Conservation (phyloP, 2,888 invertebrate genomes). For the Lypha dubia region DNA sequence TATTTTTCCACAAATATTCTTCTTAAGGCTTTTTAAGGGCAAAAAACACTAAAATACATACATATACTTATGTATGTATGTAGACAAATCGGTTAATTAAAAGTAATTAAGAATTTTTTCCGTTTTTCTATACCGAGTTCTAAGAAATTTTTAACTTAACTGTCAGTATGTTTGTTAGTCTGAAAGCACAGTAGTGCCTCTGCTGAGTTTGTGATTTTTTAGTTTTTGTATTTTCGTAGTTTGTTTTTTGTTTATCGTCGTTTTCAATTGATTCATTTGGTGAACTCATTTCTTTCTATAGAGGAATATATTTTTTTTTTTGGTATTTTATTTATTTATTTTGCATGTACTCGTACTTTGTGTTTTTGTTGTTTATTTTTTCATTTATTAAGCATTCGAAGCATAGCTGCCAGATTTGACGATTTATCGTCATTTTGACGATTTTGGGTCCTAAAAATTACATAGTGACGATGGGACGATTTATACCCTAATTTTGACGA, state of each 20-base stretch:
- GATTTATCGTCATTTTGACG: too few species aligned
- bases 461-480: too few species aligned
- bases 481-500: too few species aligned
- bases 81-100: slow-evolving; percentile 15
- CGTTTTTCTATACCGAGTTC: slow-evolving; percentile 42
- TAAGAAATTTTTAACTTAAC: slow-evolving; percentile 47
- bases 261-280: slow-evolving; percentile 62
- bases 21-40: background rate
- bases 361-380: slow-evolving; percentile 29
- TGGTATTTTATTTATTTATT: slow-evolving; percentile 14
- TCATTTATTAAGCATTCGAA: too few species aligned
- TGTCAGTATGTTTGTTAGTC: slow-evolving; percentile 49
- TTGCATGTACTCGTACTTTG: slow-evolving; percentile 9
- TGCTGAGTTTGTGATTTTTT: slow-evolving; percentile 57
- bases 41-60: too few species aligned
- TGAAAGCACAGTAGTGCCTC: slow-evolving; percentile 25
- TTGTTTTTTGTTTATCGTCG: slow-evolving; percentile 12
- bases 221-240: too few species aligned
- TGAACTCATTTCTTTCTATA: slow-evolving; percentile 62
- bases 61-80: too few species aligned
- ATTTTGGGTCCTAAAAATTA: too few species aligned
- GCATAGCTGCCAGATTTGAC: too few species aligned
- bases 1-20: background rate
- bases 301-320: slow-evolving; percentile 42
- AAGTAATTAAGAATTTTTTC: slow-evolving; percentile 33